Base-by-base conservation (phyloP, 2,797 vertebrate genomes). In the Tamandua tetradactyla region DNA sequence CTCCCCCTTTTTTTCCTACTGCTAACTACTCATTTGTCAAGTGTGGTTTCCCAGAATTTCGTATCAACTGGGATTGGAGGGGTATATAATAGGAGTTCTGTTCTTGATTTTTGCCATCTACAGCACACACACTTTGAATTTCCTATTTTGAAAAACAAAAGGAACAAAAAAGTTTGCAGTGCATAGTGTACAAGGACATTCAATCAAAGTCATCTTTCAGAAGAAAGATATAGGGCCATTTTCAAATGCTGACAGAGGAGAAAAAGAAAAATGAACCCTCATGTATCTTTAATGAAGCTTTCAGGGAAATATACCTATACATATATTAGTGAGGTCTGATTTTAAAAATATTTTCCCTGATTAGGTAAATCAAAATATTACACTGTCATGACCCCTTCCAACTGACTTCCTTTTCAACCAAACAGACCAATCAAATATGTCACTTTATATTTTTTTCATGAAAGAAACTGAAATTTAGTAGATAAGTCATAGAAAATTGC, bases 261-360 rank as follows among this genome's bases (percentile, higher is more conserved):
- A 13, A 95, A 95, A 93, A 95, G 92, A 94, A 87, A 96, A 95
- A 96, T 82, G 42, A 96, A 72, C 32, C 35, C 55, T 89, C 62
- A 84, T 91, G 57, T 91, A 96, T 95, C 44, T 89, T 97, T 94
- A 94, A 96, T 85, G 86, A 96, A 75, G 57, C 42, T 93, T 96
- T 87, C 32, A 44, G 76, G 66, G 62, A 81, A 91, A 87, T 91
- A 62, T 20, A 81, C 84, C 81, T 81, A 83, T 32, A 32, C 27
- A 66, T 87, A 79, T 23, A n/a, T 78, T 79, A 72, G 61, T 18
- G 57, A 66, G 68, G 94, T 91, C 71, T 84, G 27, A 93, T 93
- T 91, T 92, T 87, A 81, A 25, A 68, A 62, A 59, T 86, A 86
- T 23, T 68, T 81, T 89, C 30, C n/a, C 27, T 35, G 88, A 81